These are phyloP conservation scores for Chirona hameri DNA, from an alignment of 2,888 invertebrate genomes.

Conservation along the genomic window DNA sequence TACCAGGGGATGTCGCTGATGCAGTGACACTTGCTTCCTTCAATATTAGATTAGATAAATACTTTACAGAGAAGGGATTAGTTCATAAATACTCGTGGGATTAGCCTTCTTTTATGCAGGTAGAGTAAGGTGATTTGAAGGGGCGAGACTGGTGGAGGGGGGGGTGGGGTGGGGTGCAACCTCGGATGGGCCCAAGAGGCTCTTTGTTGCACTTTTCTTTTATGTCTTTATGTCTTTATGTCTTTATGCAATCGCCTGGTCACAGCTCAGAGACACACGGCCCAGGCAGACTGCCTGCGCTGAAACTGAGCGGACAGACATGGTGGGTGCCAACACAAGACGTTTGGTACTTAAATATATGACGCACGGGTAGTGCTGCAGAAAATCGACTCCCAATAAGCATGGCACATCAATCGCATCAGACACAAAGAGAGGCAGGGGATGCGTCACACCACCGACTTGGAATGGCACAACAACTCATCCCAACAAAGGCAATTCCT, in stretches of 20 bases:
- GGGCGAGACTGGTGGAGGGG: too few species aligned
- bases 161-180: too few species aligned
- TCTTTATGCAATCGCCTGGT: not conserved
- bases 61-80: too few species aligned
- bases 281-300: not conserved
- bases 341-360: not conserved
- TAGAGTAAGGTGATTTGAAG: too few species aligned
- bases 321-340: not conserved
- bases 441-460: not conserved
- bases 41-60: too few species aligned
- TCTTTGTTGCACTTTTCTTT: too few species aligned
- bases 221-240: too few species aligned
- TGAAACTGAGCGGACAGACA: not conserved
- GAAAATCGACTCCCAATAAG: not conserved
- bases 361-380: not conserved
- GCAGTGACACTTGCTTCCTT: too few species aligned
- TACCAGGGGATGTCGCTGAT: too few species aligned
- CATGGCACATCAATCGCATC: not conserved
- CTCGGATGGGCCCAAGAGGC: too few species aligned
- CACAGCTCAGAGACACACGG: not conserved
- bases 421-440: not conserved
- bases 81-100: too few species aligned
- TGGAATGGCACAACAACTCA: not conserved
- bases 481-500: not conserved
- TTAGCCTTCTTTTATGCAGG: too few species aligned